Base-by-base conservation (phyloP, 2,888 invertebrate genomes). In the Strigamia transsilvanica region DNA sequence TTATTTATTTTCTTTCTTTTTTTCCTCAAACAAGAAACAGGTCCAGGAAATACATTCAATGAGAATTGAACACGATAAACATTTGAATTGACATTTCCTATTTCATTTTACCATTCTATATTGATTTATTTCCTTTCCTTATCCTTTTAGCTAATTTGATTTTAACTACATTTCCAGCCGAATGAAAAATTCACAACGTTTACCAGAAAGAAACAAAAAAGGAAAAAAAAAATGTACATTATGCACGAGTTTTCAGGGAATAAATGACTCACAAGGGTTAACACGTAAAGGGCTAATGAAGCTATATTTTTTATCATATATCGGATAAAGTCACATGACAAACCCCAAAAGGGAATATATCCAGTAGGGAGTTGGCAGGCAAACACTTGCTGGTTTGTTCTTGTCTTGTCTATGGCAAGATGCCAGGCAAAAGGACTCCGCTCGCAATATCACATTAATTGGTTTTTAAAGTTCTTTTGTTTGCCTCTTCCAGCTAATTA, bases 401-500 rank as follows among this genome's bases (percentile, higher is more conserved):
- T 13, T 73, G 27, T 73, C 73, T 73, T 56, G 32, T 6, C 73
- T 27, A 73, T 73, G 73, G 73, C 73, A 73, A 73, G 73, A 27
- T 73, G 73, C 73, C 73, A 73, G 73, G 73, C 73, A 73, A 23
- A 61, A 73, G 73, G 73, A 32, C 73, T 27, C 73, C 73, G 73
- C 73, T 73, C 12, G 73, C 73, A 73, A 73, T 73, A 73, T 73
- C 73, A 32, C 73, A 73, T 73, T 73, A 73, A 73, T 73, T 73
- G 73, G 73, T 73, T 73, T 73, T 73, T 73, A 73, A 73, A 73
- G 73, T 73, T 73, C 73, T 73, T 73, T 73, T 73, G 73, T 73
- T 73, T 73, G 73, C 73, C 73, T 73, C 73, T 73, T 73, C 27
- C 73, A 73, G 73, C 73, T 73, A 73, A 73, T 73, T 73, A 73